phyloP scores from a whole-genome alignment of 2,797 vertebrate species.

The Vipera latastei region DNA sequence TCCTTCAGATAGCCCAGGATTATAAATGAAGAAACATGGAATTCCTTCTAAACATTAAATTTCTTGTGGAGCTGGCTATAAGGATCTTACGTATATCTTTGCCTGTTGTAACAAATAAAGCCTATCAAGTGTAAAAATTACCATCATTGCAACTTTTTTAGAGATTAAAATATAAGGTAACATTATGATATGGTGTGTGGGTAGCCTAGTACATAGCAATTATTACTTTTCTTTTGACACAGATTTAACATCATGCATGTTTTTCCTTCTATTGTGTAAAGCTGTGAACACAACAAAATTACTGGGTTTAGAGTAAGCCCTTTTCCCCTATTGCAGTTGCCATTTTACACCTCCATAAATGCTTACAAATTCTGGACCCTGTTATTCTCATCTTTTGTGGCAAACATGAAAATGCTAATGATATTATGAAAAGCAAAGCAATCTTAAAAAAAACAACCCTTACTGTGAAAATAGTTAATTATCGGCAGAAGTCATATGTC shows the following conservation, averaged over 20 bases:
- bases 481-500: not conserved
- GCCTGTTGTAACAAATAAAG: constrained; percentile 10
- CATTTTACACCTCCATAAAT: not conserved
- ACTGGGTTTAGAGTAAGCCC: constrained; percentile 32
- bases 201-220: constrained; percentile 8
- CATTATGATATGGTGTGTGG: constrained; percentile 12
- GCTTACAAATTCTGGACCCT: not conserved
- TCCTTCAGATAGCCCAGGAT: not conserved
- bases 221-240: constrained; percentile 43
- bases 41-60: not conserved
- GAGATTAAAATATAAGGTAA: not conserved
- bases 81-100: not conserved
- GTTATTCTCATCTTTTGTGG: constrained; percentile 17
- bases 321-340: constrained; percentile 5
- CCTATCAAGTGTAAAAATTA: not conserved
- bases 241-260: constrained; percentile 31
- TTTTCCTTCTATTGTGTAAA: constrained; percentile 40
- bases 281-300: constrained; percentile 46
- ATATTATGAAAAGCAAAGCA: not conserved
- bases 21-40: not conserved
- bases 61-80: not conserved
- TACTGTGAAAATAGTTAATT: not conserved
- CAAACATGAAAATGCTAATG: not conserved
- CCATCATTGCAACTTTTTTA: not conserved
- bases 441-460: not conserved